These are phyloP conservation scores for Chloroclystis v-ata DNA, from an alignment of 2,888 invertebrate genomes.

Conservation along the genomic window DNA sequence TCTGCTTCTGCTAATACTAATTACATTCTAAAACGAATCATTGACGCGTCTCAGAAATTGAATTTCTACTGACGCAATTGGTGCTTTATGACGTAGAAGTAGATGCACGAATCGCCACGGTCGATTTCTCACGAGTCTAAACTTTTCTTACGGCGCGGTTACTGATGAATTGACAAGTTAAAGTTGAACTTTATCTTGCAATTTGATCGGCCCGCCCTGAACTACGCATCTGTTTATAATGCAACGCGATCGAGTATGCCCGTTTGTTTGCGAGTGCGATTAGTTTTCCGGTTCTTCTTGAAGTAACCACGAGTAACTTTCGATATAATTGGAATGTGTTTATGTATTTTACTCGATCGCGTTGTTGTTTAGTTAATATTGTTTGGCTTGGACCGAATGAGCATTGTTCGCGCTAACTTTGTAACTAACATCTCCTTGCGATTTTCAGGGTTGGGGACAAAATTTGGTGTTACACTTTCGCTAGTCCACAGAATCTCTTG, in stretches of 20 bases:
- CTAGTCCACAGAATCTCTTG: slow-evolving; percentile 21
- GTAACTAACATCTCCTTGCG: slow-evolving; percentile 22
- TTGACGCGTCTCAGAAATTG: too few relatives aligned
- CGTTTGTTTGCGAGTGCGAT: slow-evolving; percentile 19
- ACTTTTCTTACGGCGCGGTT: slow-evolving; percentile 9
- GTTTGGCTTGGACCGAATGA: slow-evolving; percentile 26
- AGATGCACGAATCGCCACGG: background rate
- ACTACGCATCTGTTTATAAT: slow-evolving; percentile 12
- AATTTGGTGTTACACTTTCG: slow-evolving; percentile 21
- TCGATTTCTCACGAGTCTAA: background rate
- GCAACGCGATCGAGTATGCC: slow-evolving; percentile 23
- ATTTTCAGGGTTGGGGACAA: slow-evolving; percentile 24
- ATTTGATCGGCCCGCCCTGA: slow-evolving; percentile 24
- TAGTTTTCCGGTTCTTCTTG: slow-evolving; percentile 40
- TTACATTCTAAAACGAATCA: too few relatives aligned
- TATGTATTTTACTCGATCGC: slow-evolving; percentile 26
- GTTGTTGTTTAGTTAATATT: slow-evolving; percentile 18
- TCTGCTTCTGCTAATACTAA: too few relatives aligned
- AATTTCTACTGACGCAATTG: too few relatives aligned
- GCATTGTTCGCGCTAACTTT: slow-evolving; percentile 28
- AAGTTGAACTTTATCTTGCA: slow-evolving; percentile 39
- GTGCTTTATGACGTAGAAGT: background rate
- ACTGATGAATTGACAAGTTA: slow-evolving; percentile 23
- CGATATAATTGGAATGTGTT: slow-evolving; percentile 20
- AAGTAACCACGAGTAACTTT: slow-evolving; percentile 38